Conservation (phyloP, 1,140 invertebrate genomes). For the Paracyclopina nana region DNA sequence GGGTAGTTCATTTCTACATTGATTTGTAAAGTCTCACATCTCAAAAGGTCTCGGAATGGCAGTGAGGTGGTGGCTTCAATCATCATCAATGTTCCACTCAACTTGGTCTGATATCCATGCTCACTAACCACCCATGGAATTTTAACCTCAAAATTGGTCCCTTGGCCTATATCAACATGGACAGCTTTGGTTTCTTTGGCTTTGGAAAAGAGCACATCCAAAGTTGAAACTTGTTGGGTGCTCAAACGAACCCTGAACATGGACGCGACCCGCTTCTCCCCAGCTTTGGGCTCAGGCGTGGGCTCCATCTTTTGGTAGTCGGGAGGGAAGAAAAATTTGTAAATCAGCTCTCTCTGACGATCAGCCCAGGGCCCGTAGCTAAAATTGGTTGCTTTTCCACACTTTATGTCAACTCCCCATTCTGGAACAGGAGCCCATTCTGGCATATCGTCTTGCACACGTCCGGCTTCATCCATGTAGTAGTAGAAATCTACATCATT, state of each 20-base stretch:
- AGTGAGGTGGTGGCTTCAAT: conserved; percentile 13
- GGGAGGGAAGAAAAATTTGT: conserved; percentile 87
- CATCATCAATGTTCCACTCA: conserved; percentile 32
- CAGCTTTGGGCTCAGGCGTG: conserved; percentile 43
- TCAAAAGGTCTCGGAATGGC: conserved; percentile 58
- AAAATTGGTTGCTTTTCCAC: conserved; percentile 88
- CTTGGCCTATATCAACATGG: conserved; percentile 76
- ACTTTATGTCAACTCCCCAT: conserved; percentile 87
- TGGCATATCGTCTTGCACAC: conserved; percentile 17
- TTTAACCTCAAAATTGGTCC: conserved; percentile 85
- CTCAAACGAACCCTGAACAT: conserved; percentile 79
- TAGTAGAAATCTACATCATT: conserved; percentile 86
- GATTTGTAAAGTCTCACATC: conserved; percentile 87
- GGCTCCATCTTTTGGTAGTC: conserved; percentile 44
- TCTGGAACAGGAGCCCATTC: neutral
- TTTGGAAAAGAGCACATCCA: conserved; percentile 88
- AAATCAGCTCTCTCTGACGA: conserved; percentile 77
- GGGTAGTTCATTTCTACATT: conserved; percentile 69
- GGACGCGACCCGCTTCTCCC: conserved; percentile 65
- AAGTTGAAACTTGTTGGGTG: conserved; percentile 70
- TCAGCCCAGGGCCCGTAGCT: conserved; percentile 81
- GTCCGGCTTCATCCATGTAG: conserved; percentile 81
- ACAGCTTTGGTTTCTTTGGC: conserved; percentile 83
- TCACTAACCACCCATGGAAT: conserved; percentile 73
- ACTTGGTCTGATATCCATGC: conserved; percentile 67